Conservation (phyloP, 2,113 vertebrate species). For the human region GRCh38 chr6:9958501-9959000, state of each 20-base stretch:
- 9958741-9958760: constrained; percentile 78
- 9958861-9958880: not conserved
- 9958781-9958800: constrained; percentile 77
- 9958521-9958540: not conserved
- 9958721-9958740: constrained; percentile 74
- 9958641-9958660: constrained; percentile 79
- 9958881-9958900: constrained; percentile 31
- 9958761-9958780: constrained; percentile 72
- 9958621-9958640: constrained; percentile 74
- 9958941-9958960: not conserved
- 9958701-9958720: constrained; percentile 78
- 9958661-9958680: constrained; percentile 67
- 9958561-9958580: constrained; percentile 32
- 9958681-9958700: constrained; percentile 76
- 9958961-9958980: not conserved
- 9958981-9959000: not conserved
- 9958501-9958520: not conserved
- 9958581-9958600: constrained; percentile 48
- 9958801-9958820: constrained; percentile 67
- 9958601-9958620: constrained; percentile 63
- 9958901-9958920: not conserved
- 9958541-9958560: not conserved
- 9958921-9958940: constrained; percentile 55
- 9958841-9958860: constrained; percentile 50
- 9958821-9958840: constrained; percentile 64